phyloP scores from a whole-genome alignment of 2,113 vertebrate species.

The Psophia crepitans region DNA sequence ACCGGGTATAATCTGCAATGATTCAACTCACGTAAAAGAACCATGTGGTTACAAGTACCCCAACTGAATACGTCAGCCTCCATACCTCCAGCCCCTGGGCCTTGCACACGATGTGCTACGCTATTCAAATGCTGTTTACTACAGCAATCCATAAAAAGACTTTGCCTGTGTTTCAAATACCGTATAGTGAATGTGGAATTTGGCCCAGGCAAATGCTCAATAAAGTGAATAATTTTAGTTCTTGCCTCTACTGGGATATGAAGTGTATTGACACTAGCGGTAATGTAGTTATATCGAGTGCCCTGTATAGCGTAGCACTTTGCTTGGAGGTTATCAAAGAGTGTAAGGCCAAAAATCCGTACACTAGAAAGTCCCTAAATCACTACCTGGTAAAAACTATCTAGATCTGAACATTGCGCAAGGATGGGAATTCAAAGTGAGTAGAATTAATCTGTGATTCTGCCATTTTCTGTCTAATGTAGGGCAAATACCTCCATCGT shows the following conservation, averaged over 20 bases:
- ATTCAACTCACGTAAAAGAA: background rate
- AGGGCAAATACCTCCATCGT: background rate
- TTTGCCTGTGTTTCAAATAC: conserved; percentile 5
- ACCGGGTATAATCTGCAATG: conserved; percentile 14
- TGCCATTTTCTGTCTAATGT: background rate
- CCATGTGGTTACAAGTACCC: background rate
- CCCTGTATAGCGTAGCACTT: no score
- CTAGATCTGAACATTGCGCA: background rate
- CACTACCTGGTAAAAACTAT: background rate
- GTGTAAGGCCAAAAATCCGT: background rate
- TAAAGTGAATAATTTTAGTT: background rate
- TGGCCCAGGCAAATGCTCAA: background rate
- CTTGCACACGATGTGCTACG: background rate
- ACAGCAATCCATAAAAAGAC: background rate
- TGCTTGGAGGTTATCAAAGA: background rate
- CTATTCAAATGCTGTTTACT: background rate
- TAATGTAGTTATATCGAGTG: background rate
- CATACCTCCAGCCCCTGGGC: background rate
- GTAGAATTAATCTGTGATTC: background rate
- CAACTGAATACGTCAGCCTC: background rate
- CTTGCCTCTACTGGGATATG: background rate
- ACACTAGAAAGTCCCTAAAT: background rate
- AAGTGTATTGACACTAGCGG: background rate
- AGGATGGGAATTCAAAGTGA: background rate
- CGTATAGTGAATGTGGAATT: fast-evolving